A percentile compares a stretch with the other conserved stretches of the same genome.
Conservation (phyloP, 2,888 invertebrate genomes). For the Hydrotaea diabolus region DNA sequence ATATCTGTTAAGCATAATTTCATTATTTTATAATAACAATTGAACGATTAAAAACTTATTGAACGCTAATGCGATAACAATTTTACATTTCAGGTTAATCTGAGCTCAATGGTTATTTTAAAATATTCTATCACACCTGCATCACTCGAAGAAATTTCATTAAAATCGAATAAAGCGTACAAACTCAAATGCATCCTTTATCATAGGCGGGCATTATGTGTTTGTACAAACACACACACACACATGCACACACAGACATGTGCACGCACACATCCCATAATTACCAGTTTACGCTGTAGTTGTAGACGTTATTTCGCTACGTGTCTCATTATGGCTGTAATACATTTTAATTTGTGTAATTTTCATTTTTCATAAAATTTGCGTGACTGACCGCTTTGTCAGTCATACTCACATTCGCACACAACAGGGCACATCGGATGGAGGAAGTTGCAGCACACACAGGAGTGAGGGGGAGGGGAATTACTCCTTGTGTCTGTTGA, state of each 20-base stretch:
- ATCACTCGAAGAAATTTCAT: constrained; percentile 12
- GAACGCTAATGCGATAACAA: too few species aligned
- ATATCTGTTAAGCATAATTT: too few species aligned
- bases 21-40: too few species aligned
- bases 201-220: background rate
- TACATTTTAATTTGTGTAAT: constrained; percentile 31
- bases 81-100: too few species aligned
- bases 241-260: background rate
- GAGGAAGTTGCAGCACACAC: too few species aligned
- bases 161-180: background rate
- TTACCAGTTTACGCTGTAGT: too few species aligned
- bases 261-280: background rate
- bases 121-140: background rate
- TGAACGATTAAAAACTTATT: too few species aligned
- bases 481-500: too few species aligned
- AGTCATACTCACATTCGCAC: background rate
- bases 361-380: constrained; percentile 24
- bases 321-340: constrained; percentile 11
- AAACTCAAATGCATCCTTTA: background rate
- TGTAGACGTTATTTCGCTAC: background rate
- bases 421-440: background rate
- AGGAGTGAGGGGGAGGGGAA: too few species aligned
- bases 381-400: constrained; percentile 34
- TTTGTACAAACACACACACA: background rate
- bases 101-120: too few species aligned